Evolutionary conservation across 2,888 invertebrate species (phyloP), one percentile per base, ranked within the genome.

Genomic region (Omphaloscelis lunosa): DNA sequence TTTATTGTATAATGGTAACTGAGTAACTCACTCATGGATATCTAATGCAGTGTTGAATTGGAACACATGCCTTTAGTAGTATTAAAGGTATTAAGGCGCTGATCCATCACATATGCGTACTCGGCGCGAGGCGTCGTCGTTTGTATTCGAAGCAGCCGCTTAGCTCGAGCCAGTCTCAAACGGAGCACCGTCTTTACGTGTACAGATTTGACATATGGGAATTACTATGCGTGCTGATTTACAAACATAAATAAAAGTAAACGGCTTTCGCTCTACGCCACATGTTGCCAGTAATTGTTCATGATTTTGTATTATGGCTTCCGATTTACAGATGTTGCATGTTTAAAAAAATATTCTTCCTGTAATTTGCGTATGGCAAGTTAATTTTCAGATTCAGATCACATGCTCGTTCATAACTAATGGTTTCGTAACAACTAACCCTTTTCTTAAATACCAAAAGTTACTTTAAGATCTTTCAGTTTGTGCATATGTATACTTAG

Each of bases 131-230:
- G 77, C 77, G 72, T 88, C 77, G 72, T 88, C 86, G 74, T 88
- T 88, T 76, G 61, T 86, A 84, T 82, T 80, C 81, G 70, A 73
- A 61, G 73, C 83, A 83, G 63, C 61, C 71, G 72, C 81, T 81
- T 81, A 67, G 59, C 81, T 80, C 73, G 72, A 78, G 83, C 72
- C 83, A 63, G 67, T 77, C 65, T 78, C 71, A 63, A 66, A 80
- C 72, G 63, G 69, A 88, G 74, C 80, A 77, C 77, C 73, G 70
- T 75, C 75, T 84, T 86, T 82, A 82, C 71, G 45, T 82, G 78
- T 82, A 88, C 81, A 86, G 79, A 77, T 89, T 82, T 89, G 82
- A 89, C 86, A 79, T 80, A 83, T 76, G 83, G 71, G 80, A 86
- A 83, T 88, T 85, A 88, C 77, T 80, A 80, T 79, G 67, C 75